Percentiles rank a stretch among this genome's conserved stretches.
phyloP scores from a whole-genome alignment of 2,797 vertebrate species.

The Anguilla anguilla region DNA sequence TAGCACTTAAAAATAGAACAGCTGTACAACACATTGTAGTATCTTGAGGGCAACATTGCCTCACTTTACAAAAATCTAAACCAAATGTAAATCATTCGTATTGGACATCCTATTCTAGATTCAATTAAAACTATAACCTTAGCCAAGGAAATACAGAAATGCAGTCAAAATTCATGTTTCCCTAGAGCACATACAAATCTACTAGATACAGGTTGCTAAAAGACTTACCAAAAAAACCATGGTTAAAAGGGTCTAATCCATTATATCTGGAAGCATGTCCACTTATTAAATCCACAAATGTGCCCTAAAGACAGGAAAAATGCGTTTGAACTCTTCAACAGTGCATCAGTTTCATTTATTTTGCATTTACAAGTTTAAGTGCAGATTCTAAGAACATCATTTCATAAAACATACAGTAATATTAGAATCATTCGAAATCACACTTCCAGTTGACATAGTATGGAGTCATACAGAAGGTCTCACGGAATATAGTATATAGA shows the following conservation, averaged over 20 bases:
- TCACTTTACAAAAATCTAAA: background rate
- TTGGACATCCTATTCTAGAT: background rate
- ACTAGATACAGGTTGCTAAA: background rate
- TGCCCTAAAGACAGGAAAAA: background rate
- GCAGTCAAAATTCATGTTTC: background rate
- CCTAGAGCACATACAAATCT: background rate
- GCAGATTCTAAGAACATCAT: background rate
- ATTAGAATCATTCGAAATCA: background rate
- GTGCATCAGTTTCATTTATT: background rate
- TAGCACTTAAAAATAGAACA: background rate
- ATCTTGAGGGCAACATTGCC: background rate
- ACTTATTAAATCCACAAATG: slow-evolving; percentile 11
- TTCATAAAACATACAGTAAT: background rate
- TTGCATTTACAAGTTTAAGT: background rate
- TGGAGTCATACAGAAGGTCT: background rate
- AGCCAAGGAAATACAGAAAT: background rate
- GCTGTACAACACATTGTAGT: background rate
- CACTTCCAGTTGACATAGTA: background rate
- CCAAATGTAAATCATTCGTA: background rate
- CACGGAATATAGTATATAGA: background rate
- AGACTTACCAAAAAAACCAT: background rate
- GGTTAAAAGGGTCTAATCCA: background rate
- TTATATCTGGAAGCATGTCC: background rate
- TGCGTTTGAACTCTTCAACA: background rate
- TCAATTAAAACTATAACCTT: background rate